These are phyloP conservation scores for Salminus brasiliensis DNA, from an alignment of 2,113 vertebrate genomes.

Conservation along the genomic window DNA sequence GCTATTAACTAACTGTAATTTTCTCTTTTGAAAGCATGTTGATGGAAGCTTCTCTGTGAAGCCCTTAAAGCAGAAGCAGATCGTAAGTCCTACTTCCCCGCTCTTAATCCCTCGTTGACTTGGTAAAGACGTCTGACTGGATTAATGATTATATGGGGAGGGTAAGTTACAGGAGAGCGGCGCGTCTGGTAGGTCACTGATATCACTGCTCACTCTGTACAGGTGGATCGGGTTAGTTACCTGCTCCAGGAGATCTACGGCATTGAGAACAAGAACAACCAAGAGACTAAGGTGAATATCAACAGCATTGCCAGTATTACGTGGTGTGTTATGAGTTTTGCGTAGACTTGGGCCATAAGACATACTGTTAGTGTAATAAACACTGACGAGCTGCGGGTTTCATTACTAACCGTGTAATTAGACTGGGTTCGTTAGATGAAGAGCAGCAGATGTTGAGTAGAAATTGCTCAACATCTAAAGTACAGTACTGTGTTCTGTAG, in stretches of 20 bases:
- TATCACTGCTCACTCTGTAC: not conserved
- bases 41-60: constrained; percentile 98
- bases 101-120: not conserved
- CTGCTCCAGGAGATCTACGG: constrained; percentile 98
- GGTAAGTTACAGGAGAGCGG: not conserved
- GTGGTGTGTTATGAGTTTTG: too few species aligned
- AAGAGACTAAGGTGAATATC: constrained; percentile 91
- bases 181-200: not conserved
- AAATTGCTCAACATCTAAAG: too few species aligned
- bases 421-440: too few species aligned
- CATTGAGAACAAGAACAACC: constrained; percentile 99
- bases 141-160: not conserved
- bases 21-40: constrained; percentile 79
- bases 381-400: too few species aligned
- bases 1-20: constrained; percentile 25
- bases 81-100: constrained; percentile 79
- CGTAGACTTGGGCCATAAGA: too few species aligned
- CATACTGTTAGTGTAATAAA: too few species aligned
- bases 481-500: too few species aligned
- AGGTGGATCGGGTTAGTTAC: constrained; percentile 99
- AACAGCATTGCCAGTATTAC: not conserved
- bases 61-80: constrained; percentile 97
- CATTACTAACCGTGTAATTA: too few species aligned
- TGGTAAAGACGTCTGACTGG: not conserved
- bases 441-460: too few species aligned